These are phyloP conservation scores for Protobothrops flavoviridis DNA, from an alignment of 2,113 vertebrate species.

Conservation along the genomic window DNA sequence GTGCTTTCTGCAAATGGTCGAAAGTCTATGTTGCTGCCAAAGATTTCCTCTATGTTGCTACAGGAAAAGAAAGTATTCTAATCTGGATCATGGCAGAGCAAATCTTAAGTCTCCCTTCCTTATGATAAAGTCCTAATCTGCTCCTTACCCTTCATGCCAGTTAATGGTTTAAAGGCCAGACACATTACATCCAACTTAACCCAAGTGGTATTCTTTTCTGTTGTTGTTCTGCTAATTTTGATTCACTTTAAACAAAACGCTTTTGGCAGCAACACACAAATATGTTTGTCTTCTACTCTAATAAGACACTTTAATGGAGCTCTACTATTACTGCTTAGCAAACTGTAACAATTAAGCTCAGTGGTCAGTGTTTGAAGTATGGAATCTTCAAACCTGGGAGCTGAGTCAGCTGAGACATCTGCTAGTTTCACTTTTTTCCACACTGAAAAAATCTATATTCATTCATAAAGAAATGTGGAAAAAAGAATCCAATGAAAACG, in stretches of 20 bases:
- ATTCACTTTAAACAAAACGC: not conserved
- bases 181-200: not conserved
- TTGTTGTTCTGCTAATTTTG: not conserved
- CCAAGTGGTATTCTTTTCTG: not conserved
- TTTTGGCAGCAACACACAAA: not conserved
- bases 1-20: not conserved
- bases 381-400: not conserved
- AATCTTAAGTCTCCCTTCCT: not conserved
- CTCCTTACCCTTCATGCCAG: not conserved
- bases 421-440: not conserved
- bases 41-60: not conserved
- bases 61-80: not conserved
- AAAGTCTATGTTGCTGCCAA: not conserved
- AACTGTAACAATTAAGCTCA: not conserved
- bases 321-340: not conserved
- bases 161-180: not conserved
- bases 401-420: not conserved
- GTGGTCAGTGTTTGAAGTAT: not conserved
- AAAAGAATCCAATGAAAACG: not conserved
- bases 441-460: not conserved
- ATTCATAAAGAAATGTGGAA: not conserved
- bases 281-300: not conserved
- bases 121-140: not conserved
- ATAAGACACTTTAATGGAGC: not conserved
- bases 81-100: not conserved